Conservation (phyloP, 1,140 invertebrate species). For the Drosophila sp. region DNA sequence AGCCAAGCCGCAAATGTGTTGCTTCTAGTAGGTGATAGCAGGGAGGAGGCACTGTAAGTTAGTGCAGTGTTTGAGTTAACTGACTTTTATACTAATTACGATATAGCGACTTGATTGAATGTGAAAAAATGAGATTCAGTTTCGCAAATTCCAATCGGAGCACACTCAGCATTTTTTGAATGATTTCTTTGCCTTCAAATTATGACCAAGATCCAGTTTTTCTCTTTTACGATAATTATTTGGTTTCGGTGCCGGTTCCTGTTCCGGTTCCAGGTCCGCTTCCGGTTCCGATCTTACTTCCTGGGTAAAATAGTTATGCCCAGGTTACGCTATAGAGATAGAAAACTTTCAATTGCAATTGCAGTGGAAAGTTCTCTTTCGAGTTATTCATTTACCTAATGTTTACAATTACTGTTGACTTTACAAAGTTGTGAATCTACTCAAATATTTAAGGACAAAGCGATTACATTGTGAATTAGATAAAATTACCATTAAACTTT, state of each 20-base stretch:
- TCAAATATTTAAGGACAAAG: constrained; percentile 43
- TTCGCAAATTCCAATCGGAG: too few relatives aligned
- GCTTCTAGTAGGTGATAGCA: not conserved
- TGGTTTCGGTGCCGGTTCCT: too few relatives aligned
- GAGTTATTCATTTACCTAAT: constrained; percentile 7
- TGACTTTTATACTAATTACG: constrained; percentile 82
- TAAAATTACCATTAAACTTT: constrained; percentile 67
- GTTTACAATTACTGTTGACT: constrained; percentile 5
- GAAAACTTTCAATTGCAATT: constrained; percentile 22
- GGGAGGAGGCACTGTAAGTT: not conserved
- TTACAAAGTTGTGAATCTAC: constrained; percentile 1
- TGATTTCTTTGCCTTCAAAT: too few relatives aligned
- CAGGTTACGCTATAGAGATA: not conserved
- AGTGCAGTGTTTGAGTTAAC: constrained; percentile 58
- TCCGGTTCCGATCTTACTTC: too few relatives aligned
- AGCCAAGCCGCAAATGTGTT: constrained; percentile 47
- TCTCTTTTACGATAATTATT: too few relatives aligned
- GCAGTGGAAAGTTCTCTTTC: constrained; percentile 1
- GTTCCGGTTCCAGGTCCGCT: too few relatives aligned
- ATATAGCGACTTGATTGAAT: too few relatives aligned
- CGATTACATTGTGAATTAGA: constrained; percentile 63
- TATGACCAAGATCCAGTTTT: too few relatives aligned
- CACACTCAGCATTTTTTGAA: too few relatives aligned
- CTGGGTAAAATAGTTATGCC: not conserved
- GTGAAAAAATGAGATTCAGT: too few relatives aligned